phyloP scores from a whole-genome alignment of 2,113 vertebrate genomes.

The Platycercus adscitus region DNA sequence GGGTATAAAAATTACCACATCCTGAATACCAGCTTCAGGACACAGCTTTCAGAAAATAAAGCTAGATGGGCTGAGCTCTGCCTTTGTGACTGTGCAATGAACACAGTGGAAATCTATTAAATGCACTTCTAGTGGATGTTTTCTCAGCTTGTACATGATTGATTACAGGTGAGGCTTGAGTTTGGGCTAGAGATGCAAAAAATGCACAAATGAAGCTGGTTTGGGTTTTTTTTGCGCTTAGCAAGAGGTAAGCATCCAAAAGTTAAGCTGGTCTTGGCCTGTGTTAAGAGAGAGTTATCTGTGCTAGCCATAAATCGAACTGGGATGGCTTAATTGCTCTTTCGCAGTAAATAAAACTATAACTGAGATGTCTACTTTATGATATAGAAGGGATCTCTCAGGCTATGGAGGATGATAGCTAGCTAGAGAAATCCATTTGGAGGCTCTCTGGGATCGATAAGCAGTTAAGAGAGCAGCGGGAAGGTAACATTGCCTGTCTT shows the following conservation, averaged over 20 bases:
- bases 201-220: background rate
- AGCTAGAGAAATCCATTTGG: background rate
- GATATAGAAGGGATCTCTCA: background rate
- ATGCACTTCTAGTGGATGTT: background rate
- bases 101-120: background rate
- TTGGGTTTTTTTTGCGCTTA: background rate
- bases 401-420: background rate
- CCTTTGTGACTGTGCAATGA: background rate
- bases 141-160: background rate
- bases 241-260: background rate
- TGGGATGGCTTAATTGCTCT: background rate
- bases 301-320: background rate
- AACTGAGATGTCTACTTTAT: background rate
- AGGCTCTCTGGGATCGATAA: slow-evolving; percentile 45
- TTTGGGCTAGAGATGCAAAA: background rate
- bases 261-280: background rate
- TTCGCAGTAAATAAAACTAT: slow-evolving; percentile 39
- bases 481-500: slow-evolving; percentile 36
- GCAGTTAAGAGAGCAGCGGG: background rate
- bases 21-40: background rate
- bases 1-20: background rate
- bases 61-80: background rate
- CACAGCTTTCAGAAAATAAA: background rate
- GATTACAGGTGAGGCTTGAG: background rate
- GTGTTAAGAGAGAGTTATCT: background rate